A percentile compares a stretch with the other conserved stretches of the same genome.
phyloP scores from a whole-genome alignment of 2,113 vertebrate genomes.

The Cricetomys ansorgei region DNA sequence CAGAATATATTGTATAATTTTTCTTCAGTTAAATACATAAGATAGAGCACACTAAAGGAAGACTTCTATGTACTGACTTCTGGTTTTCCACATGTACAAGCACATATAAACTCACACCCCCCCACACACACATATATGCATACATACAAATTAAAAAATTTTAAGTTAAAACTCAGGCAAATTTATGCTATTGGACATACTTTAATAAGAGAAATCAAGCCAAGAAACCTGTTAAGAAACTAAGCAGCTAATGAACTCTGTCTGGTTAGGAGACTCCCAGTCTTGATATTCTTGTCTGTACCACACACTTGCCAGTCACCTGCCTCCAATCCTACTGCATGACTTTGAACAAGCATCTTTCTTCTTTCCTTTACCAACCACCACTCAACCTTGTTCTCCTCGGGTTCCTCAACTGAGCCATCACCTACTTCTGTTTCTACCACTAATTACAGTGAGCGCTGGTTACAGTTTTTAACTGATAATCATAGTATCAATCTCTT shows the following conservation, averaged over 20 bases:
- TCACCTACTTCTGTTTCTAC: not conserved
- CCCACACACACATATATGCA: not conserved
- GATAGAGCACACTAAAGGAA: not conserved
- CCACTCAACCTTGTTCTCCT: not conserved
- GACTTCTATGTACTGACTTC: not conserved
- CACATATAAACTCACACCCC: not conserved
- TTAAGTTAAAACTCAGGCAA: not conserved
- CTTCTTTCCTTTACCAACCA: not conserved
- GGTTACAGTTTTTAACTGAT: not conserved
- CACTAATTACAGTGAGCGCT: not conserved
- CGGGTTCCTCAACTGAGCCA: not conserved
- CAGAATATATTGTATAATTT: not conserved
- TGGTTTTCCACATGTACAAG: not conserved
- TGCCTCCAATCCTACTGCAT: not conserved
- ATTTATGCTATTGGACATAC: not conserved
- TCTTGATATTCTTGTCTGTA: not conserved
- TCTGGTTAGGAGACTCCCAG: not conserved
- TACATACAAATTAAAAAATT: not conserved
- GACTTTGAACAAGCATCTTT: not conserved
- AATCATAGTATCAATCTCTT: not conserved
- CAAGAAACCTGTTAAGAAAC: not conserved
- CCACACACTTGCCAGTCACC: not conserved
- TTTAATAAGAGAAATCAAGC: not conserved
- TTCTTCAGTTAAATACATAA: not conserved
- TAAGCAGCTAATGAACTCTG: not conserved